Percentiles rank a stretch among this genome's conserved stretches.
These are phyloP conservation scores for Geopemphigus sp. DNA, from an alignment of 1,140 invertebrate species.

Conservation along the genomic window DNA sequence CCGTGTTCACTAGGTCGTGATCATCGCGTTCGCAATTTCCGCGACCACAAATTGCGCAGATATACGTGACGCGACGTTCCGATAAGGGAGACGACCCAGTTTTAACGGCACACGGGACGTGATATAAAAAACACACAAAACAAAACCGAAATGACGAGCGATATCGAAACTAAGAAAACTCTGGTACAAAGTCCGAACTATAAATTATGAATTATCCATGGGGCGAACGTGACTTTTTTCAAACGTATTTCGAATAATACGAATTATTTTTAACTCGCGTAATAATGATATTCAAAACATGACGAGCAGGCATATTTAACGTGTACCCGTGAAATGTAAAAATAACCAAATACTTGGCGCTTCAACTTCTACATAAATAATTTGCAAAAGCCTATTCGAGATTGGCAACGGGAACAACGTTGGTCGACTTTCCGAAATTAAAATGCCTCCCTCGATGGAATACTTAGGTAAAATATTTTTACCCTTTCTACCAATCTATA, in stretches of 20 bases:
- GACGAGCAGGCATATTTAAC: too few species aligned
- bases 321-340: too few species aligned
- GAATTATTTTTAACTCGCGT: too few species aligned
- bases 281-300: too few species aligned
- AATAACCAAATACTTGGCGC: too few species aligned
- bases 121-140: not conserved
- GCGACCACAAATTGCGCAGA: constrained; percentile 40
- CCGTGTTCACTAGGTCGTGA: constrained; percentile 35
- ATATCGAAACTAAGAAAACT: not conserved
- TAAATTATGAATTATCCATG: not conserved
- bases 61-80: constrained; percentile 34
- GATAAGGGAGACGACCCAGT: constrained; percentile 19
- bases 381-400: not conserved
- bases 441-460: not conserved
- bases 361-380: too few species aligned
- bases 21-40: constrained; percentile 45
- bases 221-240: too few species aligned
- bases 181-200: not conserved
- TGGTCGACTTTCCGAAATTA: not conserved
- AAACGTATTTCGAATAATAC: too few species aligned
- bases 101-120: constrained; percentile 20
- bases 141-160: not conserved
- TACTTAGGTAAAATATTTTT: not conserved
- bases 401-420: not conserved
- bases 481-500: not conserved